These are phyloP conservation scores for Procambarus clarkii DNA, from an alignment of 1,140 invertebrate species.

Conservation along the genomic window DNA sequence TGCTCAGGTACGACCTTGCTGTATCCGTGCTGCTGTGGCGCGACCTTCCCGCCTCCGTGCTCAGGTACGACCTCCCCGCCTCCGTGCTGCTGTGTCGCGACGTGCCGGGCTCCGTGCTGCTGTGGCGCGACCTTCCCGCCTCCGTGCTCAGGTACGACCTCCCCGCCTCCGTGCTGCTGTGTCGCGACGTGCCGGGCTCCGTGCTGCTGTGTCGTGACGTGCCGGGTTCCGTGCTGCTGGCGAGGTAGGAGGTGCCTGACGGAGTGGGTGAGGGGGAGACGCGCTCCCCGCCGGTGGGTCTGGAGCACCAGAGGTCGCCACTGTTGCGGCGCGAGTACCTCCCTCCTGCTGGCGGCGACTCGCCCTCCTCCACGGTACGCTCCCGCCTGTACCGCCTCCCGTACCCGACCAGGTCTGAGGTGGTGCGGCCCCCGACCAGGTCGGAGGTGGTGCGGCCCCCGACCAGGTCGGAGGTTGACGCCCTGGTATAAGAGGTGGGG, in stretches of 20 bases:
- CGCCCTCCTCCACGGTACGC: background rate
- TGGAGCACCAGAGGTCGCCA: background rate
- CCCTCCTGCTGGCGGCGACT: background rate
- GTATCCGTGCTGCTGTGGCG: conserved; percentile 16
- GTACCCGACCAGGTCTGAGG: background rate
- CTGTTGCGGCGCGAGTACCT: conserved; percentile 37
- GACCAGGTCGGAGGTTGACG: background rate
- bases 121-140: background rate
- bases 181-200: conserved; percentile 6
- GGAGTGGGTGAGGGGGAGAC: background rate
- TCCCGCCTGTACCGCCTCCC: background rate
- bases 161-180: background rate
- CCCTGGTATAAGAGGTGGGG: background rate
- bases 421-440: background rate
- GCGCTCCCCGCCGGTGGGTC: background rate
- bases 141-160: background rate
- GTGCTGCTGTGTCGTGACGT: conserved; percentile 22
- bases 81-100: conserved; percentile 24
- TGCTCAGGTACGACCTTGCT: background rate
- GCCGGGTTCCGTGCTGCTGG: background rate
- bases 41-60: background rate
- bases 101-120: background rate
- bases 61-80: background rate
- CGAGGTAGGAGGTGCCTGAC: background rate
- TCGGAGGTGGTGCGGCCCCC: background rate